A percentile compares a stretch with the other conserved stretches of the same genome.
Conservation (phyloP, 2,113 vertebrate genomes). For the Triplophysa rosa region DNA sequence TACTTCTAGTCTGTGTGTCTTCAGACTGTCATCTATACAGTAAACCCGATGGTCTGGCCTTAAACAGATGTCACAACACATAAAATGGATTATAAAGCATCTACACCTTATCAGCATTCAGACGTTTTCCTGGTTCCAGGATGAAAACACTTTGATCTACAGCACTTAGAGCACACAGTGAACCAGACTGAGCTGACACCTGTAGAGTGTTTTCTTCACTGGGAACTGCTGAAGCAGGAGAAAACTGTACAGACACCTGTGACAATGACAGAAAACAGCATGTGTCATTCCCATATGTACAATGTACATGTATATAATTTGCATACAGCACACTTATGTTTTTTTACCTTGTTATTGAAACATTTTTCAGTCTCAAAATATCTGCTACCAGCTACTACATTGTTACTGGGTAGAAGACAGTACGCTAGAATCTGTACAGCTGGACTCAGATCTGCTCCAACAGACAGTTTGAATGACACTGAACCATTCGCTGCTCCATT, state of each 20-base stretch:
- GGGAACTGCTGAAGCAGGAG: conserved; percentile 67
- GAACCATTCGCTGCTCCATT: conserved; percentile 64
- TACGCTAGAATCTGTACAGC: conserved; percentile 74
- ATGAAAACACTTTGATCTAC: conserved; percentile 82
- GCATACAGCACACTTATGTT: background rate
- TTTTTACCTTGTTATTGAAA: conserved; percentile 80
- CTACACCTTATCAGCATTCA: conserved; percentile 63
- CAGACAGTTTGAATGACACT: conserved; percentile 69
- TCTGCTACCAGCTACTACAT: conserved; percentile 76
- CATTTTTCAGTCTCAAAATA: conserved; percentile 75
- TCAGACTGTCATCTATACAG: no score
- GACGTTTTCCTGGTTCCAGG: conserved; percentile 71
- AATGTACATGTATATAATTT: background rate
- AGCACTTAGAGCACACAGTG: conserved; percentile 80
- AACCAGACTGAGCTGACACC: conserved; percentile 72
- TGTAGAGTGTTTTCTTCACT: conserved; percentile 64
- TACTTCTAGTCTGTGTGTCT: no score
- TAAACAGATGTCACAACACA: background rate
- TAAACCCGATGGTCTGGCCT: no score
- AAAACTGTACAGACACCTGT: conserved; percentile 77
- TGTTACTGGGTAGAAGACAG: conserved; percentile 73
- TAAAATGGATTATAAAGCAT: background rate
- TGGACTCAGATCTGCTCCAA: conserved; percentile 71
- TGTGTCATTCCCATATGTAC: no score
- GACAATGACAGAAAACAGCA: background rate